Percentiles rank a stretch among this genome's conserved stretches.
phyloP scores from a whole-genome alignment of 2,113 vertebrate species.

The Myanophis thanlyinensis region DNA sequence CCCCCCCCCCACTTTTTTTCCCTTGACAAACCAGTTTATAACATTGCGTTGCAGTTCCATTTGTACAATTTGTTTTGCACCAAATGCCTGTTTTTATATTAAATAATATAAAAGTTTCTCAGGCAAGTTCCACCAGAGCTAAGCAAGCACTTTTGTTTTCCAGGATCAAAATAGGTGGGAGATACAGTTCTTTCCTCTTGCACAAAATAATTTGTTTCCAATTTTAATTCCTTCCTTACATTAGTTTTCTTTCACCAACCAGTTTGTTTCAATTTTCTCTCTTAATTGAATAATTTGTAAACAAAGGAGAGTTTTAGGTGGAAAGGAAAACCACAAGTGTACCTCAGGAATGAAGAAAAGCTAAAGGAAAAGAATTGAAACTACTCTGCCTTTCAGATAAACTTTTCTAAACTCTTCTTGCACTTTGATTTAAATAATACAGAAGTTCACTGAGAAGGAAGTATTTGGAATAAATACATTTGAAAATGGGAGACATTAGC shows the following conservation, averaged over 20 bases:
- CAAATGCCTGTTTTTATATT: background rate
- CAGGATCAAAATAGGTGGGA: background rate
- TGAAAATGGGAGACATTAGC: background rate
- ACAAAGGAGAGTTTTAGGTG: background rate
- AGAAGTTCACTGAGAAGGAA: background rate
- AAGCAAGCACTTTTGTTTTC: background rate
- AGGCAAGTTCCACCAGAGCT: background rate
- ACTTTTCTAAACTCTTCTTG: background rate
- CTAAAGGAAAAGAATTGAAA: background rate
- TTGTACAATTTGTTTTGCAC: constrained; percentile 2
- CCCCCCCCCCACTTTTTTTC: background rate
- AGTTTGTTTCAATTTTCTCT: background rate
- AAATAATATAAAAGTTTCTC: background rate
- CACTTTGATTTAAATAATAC: too few species aligned
- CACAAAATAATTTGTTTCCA: background rate
- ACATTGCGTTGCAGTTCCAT: background rate
- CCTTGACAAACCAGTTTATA: background rate
- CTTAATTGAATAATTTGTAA: background rate
- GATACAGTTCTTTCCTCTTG: background rate
- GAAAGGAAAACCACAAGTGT: background rate
- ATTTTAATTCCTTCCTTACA: background rate
- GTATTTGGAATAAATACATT: background rate
- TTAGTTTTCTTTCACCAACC: background rate
- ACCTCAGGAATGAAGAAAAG: background rate
- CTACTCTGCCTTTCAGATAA: background rate